Percentiles rank a stretch among this genome's conserved stretches.
Conservation (phyloP, 2,888 invertebrate genomes). For the Torymus aiolomorphi region DNA sequence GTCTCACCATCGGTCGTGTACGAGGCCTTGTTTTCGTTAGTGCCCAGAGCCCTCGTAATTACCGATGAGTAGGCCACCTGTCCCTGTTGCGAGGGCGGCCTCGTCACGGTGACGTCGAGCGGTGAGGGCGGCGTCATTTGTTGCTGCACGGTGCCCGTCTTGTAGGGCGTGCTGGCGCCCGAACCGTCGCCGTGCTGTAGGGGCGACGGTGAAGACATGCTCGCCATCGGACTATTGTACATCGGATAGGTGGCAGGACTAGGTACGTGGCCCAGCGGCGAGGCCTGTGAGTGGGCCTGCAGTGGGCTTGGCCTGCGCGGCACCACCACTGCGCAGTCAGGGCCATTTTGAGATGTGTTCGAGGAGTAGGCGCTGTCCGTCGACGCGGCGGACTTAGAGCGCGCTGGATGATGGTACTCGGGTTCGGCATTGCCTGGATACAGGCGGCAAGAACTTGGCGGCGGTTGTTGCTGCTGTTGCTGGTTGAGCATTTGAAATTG, state of each 20-base stretch:
- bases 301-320: constrained; percentile 83
- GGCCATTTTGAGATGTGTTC: constrained; percentile 80
- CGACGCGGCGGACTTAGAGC: constrained; percentile 81
- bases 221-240: constrained; percentile 89
- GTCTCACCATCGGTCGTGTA: constrained; percentile 64
- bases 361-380: constrained; percentile 81
- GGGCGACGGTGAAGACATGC: constrained; percentile 82
- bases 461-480: constrained; percentile 61
- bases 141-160: constrained; percentile 58
- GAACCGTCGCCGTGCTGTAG: constrained; percentile 77
- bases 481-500: constrained; percentile 68
- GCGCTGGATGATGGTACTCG: constrained; percentile 79
- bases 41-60: constrained; percentile 84
- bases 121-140: constrained; percentile 81
- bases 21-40: constrained; percentile 77
- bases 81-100: constrained; percentile 80
- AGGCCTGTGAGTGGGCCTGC: constrained; percentile 84
- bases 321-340: constrained; percentile 80
- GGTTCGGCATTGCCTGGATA: constrained; percentile 81
- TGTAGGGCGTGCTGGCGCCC: constrained; percentile 66
- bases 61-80: constrained; percentile 89
- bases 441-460: constrained; percentile 78
- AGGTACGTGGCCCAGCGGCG: constrained; percentile 84
- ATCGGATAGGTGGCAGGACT: constrained; percentile 89
- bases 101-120: constrained; percentile 82